Percentiles rank a stretch among this genome's conserved stretches.
These are phyloP conservation scores for Ferrisia virgata DNA, from an alignment of 2,888 invertebrate species.

Conservation along the genomic window DNA sequence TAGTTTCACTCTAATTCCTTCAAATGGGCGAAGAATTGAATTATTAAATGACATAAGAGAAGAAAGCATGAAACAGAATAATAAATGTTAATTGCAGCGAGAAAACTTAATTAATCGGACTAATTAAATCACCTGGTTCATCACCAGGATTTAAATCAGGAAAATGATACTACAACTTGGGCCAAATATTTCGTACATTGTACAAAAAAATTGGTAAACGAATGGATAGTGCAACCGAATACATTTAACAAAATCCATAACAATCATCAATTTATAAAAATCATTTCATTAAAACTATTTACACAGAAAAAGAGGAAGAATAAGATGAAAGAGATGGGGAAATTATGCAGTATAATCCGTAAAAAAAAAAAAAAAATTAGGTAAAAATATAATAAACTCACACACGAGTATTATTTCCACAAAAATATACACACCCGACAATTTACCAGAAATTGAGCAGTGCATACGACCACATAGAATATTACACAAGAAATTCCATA, in stretches of 20 bases:
- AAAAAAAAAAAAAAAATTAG: background rate
- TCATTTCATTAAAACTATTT: background rate
- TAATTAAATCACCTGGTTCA: too few relatives aligned
- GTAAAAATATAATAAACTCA: background rate
- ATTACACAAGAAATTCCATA: background rate
- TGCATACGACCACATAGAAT: background rate
- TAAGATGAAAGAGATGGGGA: background rate
- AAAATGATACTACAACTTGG: too few relatives aligned
- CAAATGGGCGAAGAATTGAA: too few relatives aligned
- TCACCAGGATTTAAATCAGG: too few relatives aligned
- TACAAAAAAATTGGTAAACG: background rate
- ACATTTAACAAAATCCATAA: background rate
- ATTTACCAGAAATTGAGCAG: background rate
- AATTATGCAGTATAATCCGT: background rate
- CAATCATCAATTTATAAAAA: conserved; percentile 6
- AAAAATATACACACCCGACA: background rate
- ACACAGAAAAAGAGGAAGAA: background rate
- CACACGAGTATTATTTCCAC: background rate
- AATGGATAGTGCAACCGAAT: background rate
- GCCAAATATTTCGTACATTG: too few relatives aligned
- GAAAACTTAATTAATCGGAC: too few relatives aligned
- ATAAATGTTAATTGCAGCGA: too few relatives aligned
- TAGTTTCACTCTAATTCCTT: too few relatives aligned
- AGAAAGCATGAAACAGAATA: too few relatives aligned
- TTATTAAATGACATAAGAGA: too few relatives aligned